Evolutionary conservation across 2,888 invertebrate species (phyloP), one percentile per base, ranked within the genome.

Genomic region (Eumacrocentrus americanus): DNA sequence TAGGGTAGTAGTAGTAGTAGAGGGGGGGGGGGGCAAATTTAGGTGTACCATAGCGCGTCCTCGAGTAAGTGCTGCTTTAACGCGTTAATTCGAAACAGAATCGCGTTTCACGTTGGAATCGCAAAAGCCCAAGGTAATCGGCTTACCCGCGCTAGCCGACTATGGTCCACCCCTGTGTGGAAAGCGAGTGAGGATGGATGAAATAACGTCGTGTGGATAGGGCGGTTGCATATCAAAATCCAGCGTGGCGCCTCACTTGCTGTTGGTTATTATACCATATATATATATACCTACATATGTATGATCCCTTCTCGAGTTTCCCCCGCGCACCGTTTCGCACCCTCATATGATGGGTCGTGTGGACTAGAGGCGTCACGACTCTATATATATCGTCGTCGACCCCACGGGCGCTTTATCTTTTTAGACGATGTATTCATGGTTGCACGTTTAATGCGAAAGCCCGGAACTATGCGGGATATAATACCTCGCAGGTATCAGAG

Each of bases 31-130:
- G n/a, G 25, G 12, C 14, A 14, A 46, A 25, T 46, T 46, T 46
- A 46, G 46, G 25, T 46, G n/a, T 46, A n/a, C n/a, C 29, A 29
- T 29, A 50, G 29, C 50, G 29, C 34, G 18, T 42, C 50, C 50
- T 20, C 40, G 22, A 29, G 29, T 50, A 58, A 58, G 58, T 58
- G 58, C 40, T 50, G 42, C 50, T 58, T 51, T 40, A 59, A 59
- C 37, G 54, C 59, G 59, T 59, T 59, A 59, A 59, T 59, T 59
- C 59, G 53, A 52, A 53, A 59, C 59, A 54, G 59, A 59, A 59
- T 59, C 59, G 46, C 59, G 48, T 59, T 59, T 53, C 59, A 59
- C 42, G 53, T 53, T 23, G 53, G 23, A 53, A 53, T 53, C 40
- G 53, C 42, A 25, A 60, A 60, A 60, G 60, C 60, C 55, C 48